phyloP scores from a whole-genome alignment of 2,888 invertebrate species.

The Mongoloraphidia duomilia region DNA sequence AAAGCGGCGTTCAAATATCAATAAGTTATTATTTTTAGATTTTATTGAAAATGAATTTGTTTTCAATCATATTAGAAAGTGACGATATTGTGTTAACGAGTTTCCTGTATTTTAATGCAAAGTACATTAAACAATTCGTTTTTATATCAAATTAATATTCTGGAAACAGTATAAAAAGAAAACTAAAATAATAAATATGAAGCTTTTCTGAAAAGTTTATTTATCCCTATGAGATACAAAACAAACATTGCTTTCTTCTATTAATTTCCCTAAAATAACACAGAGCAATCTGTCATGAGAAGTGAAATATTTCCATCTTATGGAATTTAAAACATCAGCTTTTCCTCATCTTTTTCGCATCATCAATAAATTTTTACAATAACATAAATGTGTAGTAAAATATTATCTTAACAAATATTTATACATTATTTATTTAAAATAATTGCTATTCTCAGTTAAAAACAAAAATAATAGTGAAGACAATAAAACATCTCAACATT shows the following conservation, averaged over 20 bases:
- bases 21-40: too few species aligned
- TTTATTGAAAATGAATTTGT: too few species aligned
- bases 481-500: background rate
- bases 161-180: too few species aligned
- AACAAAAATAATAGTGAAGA: too few species aligned
- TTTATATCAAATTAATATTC: too few species aligned
- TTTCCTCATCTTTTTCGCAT: slow-evolving; percentile 8
- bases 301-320: slow-evolving; percentile 22
- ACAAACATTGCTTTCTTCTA: slow-evolving; percentile 38
- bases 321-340: slow-evolving; percentile 13
- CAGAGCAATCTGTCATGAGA: slow-evolving; percentile 36
- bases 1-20: too few species aligned
- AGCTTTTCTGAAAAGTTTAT: slow-evolving; percentile 39
- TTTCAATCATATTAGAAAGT: too few species aligned
- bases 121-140: too few species aligned
- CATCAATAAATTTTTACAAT: slow-evolving; percentile 26
- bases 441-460: too few species aligned
- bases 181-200: slow-evolving; percentile 11
- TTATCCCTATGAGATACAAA: slow-evolving; percentile 47
- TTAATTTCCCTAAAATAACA: slow-evolving; percentile 37
- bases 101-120: too few species aligned
- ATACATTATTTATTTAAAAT: background rate
- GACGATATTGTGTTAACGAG: too few species aligned
- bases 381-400: slow-evolving; percentile 34
- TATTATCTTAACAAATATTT: slow-evolving; percentile 26